These are phyloP conservation scores for Crepidodera aurea DNA, from an alignment of 2,888 invertebrate species.

Conservation along the genomic window DNA sequence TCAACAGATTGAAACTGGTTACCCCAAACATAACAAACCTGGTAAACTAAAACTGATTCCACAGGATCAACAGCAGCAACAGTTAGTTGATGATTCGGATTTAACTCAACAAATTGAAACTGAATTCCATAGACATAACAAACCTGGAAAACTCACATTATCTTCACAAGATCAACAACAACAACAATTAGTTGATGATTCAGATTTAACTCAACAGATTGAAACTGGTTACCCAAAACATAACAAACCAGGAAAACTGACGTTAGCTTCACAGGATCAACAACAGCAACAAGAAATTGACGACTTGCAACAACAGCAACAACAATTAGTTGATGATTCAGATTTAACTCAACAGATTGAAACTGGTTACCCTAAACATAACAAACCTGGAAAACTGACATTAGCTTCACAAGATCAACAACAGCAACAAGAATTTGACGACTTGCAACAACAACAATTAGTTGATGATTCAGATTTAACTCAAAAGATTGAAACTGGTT, in stretches of 20 bases:
- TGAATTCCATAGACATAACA: slow-evolving; percentile 12
- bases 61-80: slow-evolving; percentile 14
- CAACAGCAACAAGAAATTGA: slow-evolving; percentile 27
- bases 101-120: slow-evolving; percentile 37
- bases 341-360: slow-evolving; percentile 44
- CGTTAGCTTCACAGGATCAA: not conserved
- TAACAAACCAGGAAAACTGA: slow-evolving; percentile 12
- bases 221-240: slow-evolving; percentile 20
- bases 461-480: slow-evolving; percentile 25
- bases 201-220: slow-evolving; percentile 41
- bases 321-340: slow-evolving; percentile 31
- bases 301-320: slow-evolving; percentile 21
- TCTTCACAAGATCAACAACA: slow-evolving; percentile 14
- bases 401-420: slow-evolving; percentile 19
- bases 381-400: slow-evolving; percentile 33
- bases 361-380: not conserved
- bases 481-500: slow-evolving; percentile 16
- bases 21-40: slow-evolving; percentile 6
- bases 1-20: slow-evolving; percentile 29
- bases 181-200: slow-evolving; percentile 31
- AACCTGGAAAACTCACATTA: slow-evolving; percentile 33
- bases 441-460: slow-evolving; percentile 18
- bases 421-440: slow-evolving; percentile 26
- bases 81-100: slow-evolving; percentile 19
- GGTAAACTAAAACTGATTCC: not conserved